These are phyloP conservation scores for Entosphenus tridentatus DNA, from an alignment of 2,113 vertebrate species.

Conservation along the genomic window DNA sequence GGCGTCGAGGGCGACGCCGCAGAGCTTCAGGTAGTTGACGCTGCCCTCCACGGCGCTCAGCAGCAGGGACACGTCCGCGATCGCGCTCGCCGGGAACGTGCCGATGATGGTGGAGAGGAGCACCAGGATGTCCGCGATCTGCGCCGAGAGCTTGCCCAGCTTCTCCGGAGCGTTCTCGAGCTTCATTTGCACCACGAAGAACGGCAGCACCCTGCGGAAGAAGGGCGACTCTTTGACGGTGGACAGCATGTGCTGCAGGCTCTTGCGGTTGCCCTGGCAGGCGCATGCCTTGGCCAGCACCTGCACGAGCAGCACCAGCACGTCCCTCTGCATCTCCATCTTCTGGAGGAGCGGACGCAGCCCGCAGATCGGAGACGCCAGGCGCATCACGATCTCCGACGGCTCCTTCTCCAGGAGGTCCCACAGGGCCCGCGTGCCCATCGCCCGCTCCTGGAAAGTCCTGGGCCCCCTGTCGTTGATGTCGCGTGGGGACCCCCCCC, in stretches of 20 bases:
- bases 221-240: constrained; percentile 50
- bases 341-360: constrained; percentile 29
- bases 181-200: constrained; percentile 35
- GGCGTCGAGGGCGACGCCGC: constrained; percentile 31
- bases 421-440: constrained; percentile 38
- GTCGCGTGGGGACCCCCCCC: not conserved
- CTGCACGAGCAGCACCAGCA: constrained; percentile 43
- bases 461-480: constrained; percentile 12
- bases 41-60: constrained; percentile 32
- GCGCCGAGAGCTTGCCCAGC: constrained; percentile 32
- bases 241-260: constrained; percentile 34
- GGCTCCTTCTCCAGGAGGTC: constrained; percentile 39
- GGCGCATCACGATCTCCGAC: constrained; percentile 40
- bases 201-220: constrained; percentile 32
- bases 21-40: constrained; percentile 32
- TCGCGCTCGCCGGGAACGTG: constrained; percentile 47
- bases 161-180: constrained; percentile 22
- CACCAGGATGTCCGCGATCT: constrained; percentile 39
- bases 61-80: constrained; percentile 34
- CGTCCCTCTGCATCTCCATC: constrained; percentile 23
- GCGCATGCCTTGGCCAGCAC: constrained; percentile 44
- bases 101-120: constrained; percentile 43
- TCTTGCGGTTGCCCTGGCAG: constrained; percentile 30
- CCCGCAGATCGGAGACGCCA: constrained; percentile 27
- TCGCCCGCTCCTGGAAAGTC: constrained; percentile 10